A percentile compares a stretch with the other conserved stretches of the same genome.
phyloP scores from a whole-genome alignment of 1,140 invertebrate genomes.

The Pemphigus obesinymphae region DNA sequence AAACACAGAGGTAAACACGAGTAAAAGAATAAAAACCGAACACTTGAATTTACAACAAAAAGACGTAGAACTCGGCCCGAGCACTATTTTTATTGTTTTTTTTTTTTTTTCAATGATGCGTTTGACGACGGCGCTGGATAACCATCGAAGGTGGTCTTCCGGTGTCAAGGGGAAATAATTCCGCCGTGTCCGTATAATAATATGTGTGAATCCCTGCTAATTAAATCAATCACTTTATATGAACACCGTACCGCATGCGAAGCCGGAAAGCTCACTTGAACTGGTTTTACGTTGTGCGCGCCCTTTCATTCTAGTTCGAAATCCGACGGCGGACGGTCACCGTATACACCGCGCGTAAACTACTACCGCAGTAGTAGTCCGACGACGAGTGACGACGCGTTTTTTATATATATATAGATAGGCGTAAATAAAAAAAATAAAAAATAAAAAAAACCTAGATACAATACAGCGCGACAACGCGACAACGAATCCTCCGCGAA shows the following conservation, averaged over 20 bases:
- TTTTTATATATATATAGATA: too few species aligned
- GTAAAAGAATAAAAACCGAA: too few species aligned
- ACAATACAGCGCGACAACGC: neutral
- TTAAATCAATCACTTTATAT: constrained; percentile 35
- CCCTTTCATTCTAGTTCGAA: constrained; percentile 28
- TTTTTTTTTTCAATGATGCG: too few species aligned
- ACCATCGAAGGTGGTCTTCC: neutral
- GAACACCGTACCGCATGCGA: neutral
- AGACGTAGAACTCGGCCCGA: too few species aligned
- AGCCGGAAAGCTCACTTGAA: constrained; percentile 26
- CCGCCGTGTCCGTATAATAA: neutral
- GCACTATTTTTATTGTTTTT: too few species aligned
- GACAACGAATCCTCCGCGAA: neutral
- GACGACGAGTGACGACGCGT: too few species aligned
- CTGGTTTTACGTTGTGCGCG: constrained; percentile 4
- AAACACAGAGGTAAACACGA: too few species aligned
- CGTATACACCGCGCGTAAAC: neutral
- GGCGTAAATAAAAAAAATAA: too few species aligned
- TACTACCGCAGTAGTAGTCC: too few species aligned
- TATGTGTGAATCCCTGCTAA: neutral
- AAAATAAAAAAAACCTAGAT: too few species aligned
- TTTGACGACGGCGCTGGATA: neutral
- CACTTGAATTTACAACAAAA: too few species aligned
- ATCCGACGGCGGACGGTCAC: constrained; percentile 12
- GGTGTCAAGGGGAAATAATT: neutral